Percentiles rank a stretch among this genome's conserved stretches.
These are phyloP conservation scores for Drosophila anomalipes DNA, from an alignment of 2,888 invertebrate genomes.

Conservation along the genomic window DNA sequence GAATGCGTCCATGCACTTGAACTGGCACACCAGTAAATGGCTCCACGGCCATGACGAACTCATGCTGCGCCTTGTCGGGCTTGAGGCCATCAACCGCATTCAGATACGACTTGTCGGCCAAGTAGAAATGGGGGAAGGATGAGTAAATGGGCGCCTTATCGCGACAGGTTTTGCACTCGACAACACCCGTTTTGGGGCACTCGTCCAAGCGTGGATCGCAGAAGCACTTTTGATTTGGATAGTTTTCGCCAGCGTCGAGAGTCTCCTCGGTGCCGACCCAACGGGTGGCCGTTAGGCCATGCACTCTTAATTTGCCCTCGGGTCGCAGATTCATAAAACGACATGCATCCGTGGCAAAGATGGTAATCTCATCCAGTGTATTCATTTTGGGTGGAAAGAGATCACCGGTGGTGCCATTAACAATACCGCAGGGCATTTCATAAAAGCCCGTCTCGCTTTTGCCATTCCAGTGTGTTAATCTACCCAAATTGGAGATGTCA, in stretches of 20 bases:
- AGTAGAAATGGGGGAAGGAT: constrained; percentile 93
- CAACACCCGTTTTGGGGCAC: constrained; percentile 87
- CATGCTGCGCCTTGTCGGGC: constrained; percentile 88
- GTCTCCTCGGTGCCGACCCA: constrained; percentile 87
- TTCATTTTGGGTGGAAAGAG: constrained; percentile 89
- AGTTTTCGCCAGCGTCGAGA: constrained; percentile 90
- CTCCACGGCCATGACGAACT: constrained; percentile 89
- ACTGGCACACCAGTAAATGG: constrained; percentile 93
- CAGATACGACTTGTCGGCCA: constrained; percentile 89
- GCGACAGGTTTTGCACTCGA: constrained; percentile 91
- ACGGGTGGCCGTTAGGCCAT: constrained; percentile 77
- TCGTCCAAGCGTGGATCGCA: constrained; percentile 86
- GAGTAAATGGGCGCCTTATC: constrained; percentile 93
- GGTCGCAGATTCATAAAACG: constrained; percentile 87
- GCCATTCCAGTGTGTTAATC: constrained; percentile 90
- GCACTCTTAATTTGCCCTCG: constrained; percentile 51
- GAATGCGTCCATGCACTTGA: constrained; percentile 89
- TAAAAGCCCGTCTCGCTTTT: constrained; percentile 87
- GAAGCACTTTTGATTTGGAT: constrained; percentile 89
- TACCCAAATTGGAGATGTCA: constrained; percentile 89
- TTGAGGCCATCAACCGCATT: constrained; percentile 88
- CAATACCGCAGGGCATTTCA: constrained; percentile 88
- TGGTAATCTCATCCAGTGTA: constrained; percentile 86
- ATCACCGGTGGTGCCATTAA: constrained; percentile 92
- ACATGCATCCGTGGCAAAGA: constrained; percentile 93